Percentiles rank a stretch among this genome's conserved stretches.
These are phyloP conservation scores for Momotus momota DNA, from an alignment of 2,797 vertebrate species.

Conservation along the genomic window DNA sequence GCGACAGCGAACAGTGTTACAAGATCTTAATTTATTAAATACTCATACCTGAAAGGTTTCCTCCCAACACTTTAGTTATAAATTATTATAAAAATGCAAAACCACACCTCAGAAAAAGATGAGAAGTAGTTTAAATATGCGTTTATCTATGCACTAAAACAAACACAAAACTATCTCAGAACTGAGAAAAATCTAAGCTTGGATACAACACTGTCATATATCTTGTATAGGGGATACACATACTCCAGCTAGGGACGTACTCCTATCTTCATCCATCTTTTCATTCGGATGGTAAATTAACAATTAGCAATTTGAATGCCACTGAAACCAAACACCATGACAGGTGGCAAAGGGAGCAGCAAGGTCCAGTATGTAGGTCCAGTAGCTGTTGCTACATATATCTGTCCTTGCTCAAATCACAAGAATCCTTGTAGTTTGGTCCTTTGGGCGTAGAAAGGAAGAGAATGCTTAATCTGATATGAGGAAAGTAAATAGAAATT, in stretches of 20 bases:
- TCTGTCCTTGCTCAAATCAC: not conserved
- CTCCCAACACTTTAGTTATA: not conserved
- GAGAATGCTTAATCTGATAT: not conserved
- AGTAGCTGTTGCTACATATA: not conserved
- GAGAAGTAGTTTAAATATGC: not conserved
- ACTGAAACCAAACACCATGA: rapidly evolving
- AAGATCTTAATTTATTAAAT: not conserved
- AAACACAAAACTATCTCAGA: not conserved
- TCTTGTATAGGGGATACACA: not conserved
- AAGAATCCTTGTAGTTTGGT: not conserved
- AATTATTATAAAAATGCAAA: not conserved
- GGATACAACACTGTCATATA: not conserved
- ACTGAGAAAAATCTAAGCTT: not conserved
- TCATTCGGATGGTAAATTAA: not conserved
- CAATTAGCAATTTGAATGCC: not conserved
- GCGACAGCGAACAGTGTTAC: not conserved
- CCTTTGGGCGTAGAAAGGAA: not conserved
- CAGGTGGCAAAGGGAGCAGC: not conserved
- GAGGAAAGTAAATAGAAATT: not conserved
- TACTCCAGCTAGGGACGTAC: not conserved
- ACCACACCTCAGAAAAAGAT: not conserved
- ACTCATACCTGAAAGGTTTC: not conserved
- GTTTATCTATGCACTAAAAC: not conserved
- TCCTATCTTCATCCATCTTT: not conserved
- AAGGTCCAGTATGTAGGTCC: rapidly evolving